phyloP scores from a whole-genome alignment of 2,888 invertebrate species.

The Bellardia pandia region DNA sequence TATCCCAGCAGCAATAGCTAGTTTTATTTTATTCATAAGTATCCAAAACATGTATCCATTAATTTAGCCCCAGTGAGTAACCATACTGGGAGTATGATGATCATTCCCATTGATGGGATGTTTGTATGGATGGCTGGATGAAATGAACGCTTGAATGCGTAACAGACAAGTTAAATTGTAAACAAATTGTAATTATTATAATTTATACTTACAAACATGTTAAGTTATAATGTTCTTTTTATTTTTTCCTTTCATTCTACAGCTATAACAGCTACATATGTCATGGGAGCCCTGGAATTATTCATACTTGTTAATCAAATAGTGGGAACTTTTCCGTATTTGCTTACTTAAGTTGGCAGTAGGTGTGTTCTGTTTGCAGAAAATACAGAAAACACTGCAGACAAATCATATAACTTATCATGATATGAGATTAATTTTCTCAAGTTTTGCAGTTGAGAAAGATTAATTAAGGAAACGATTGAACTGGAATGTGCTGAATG shows the following conservation, averaged over 20 bases:
- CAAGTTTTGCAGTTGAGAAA: conserved; percentile 35
- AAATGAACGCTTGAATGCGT: conserved; percentile 65
- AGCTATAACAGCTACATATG: neutral
- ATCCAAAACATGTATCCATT: neutral
- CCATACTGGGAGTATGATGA: conserved; percentile 38
- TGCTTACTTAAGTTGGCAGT: conserved; percentile 59
- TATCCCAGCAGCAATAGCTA: conserved; percentile 36
- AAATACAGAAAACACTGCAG: neutral
- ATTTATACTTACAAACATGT: conserved; percentile 72
- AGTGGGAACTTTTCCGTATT: conserved; percentile 61
- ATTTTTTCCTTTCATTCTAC: neutral
- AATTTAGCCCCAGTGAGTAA: neutral
- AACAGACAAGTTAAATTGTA: conserved; percentile 70
- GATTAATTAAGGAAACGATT: conserved; percentile 57
- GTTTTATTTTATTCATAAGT: neutral
- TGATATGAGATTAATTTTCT: conserved; percentile 49
- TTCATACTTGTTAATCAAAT: conserved; percentile 38
- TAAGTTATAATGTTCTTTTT: conserved; percentile 61
- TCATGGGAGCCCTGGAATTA: conserved; percentile 12
- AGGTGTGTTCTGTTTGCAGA: conserved; percentile 52
- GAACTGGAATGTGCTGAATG: conserved; percentile 29
- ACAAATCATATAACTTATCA: conserved; percentile 50
- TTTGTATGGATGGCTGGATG: conserved; percentile 18
- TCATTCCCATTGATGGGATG: conserved; percentile 22
- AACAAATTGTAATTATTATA: conserved; percentile 73